Base-by-base conservation (phyloP, 2,797 vertebrate species). In the Phrynocephalus forsythii region DNA sequence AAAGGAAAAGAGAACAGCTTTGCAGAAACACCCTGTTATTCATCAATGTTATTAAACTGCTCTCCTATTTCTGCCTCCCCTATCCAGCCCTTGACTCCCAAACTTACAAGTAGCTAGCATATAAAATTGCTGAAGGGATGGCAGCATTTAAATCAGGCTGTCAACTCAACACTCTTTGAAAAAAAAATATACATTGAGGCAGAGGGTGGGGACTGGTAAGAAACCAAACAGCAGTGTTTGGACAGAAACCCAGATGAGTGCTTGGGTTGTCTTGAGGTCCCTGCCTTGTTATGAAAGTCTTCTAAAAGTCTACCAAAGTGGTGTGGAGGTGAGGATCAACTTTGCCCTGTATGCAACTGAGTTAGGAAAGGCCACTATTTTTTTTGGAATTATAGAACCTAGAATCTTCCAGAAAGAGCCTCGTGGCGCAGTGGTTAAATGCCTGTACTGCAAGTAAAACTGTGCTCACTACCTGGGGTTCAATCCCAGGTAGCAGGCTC, bases 21-120 rank as follows among this genome's bases (percentile, higher is more conserved):
- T 84, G 30, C 10, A 16, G 66, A 68, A 44, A 68, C 63, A 79
- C 63, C 56, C 20, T 52, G 48, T 86, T 86, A 86, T 86, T 69
- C 76, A 79, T 79, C 76, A 85, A 68, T 48, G 48, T 79, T 86
- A 86, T 86, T 86, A 86, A 86, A 86, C 22, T 79, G 66, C 84
- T 69, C 66, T 86, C 20, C 63, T 38, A 30, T 16, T 78, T 78
- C 75, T 13, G 60, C 44, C 33, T 44, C 72, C 38, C 38, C 44
- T 44, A 44, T 77, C 63, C 38, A n/a, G 63, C 33, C 28, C 75
- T 78, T 68, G 28, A 67, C 63, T 78, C 60, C 76, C 50, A 66
- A 69, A 79, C 66, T 44, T 86, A 86, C 76, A 79, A 78, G 30
- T 79, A 69, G 76, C 48, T 78, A 78, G 68, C 26, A 52, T 79